A percentile compares a stretch with the other conserved stretches of the same genome.
Evolutionary conservation across 2,797 vertebrate species (phyloP).

Genomic region (Caiman crocodilus): DNA sequence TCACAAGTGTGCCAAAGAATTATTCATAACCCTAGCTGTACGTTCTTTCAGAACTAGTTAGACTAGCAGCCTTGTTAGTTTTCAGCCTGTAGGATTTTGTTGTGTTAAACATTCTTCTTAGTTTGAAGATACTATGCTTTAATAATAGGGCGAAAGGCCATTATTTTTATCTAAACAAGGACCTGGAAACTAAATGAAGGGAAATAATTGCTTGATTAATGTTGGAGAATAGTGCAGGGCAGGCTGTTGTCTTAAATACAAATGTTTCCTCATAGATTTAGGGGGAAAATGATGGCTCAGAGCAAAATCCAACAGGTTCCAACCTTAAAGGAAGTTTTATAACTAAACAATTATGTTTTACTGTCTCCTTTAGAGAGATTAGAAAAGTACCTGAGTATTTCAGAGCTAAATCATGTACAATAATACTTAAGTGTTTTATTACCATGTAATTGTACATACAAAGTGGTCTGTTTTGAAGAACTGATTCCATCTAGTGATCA

Average conservation of each 20-base stretch:
- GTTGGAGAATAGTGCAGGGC: not conserved
- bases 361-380: not conserved
- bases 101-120: conserved; percentile 32
- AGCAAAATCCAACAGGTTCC: not conserved
- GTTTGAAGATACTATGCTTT: conserved; percentile 63
- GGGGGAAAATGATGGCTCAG: not conserved
- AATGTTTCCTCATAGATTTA: not conserved
- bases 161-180: conserved; percentile 25
- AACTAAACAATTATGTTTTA: not conserved
- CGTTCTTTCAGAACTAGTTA: conserved; percentile 53
- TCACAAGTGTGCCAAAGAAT: conserved; percentile 69
- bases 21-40: conserved; percentile 67
- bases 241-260: not conserved
- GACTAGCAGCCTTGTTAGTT: conserved; percentile 10
- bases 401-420: not conserved
- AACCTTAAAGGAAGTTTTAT: not conserved
- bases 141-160: not conserved
- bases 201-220: conserved; percentile 37
- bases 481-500: conserved; percentile 12
- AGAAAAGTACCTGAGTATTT: not conserved
- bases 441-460: not conserved
- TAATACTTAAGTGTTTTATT: not conserved
- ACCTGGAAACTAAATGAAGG: not conserved
- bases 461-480: conserved; percentile 1
- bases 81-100: conserved; percentile 16